Evolutionary conservation across 2,113 vertebrate species (phyloP).

Genomic region (Bubo bubo): DNA sequence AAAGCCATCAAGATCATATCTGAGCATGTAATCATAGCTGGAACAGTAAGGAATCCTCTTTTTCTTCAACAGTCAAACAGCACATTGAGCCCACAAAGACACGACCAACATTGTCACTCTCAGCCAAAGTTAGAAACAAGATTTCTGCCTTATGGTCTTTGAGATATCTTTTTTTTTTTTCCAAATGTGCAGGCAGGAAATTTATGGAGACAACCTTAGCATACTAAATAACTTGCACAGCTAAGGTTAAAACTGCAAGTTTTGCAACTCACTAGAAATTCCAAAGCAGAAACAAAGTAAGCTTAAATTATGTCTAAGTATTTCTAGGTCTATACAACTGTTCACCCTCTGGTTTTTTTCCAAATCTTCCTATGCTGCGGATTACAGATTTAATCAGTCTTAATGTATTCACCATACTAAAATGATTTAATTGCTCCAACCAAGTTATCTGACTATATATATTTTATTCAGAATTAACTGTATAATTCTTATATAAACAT

Average conservation of each 20-base stretch:
- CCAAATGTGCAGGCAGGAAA: background rate
- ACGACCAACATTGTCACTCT: conserved; percentile 38
- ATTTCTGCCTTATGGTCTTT: conserved; percentile 48
- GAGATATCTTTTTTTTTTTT: background rate
- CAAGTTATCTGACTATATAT: background rate
- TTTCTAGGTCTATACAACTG: background rate
- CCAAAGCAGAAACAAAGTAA: background rate
- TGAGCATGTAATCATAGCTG: conserved; percentile 71
- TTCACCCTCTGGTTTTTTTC: background rate
- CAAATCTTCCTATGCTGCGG: background rate
- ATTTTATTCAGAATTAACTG: background rate
- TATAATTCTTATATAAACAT: background rate
- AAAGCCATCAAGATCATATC: conserved; percentile 75
- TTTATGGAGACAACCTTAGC: background rate
- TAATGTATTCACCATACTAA: background rate
- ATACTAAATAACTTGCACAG: background rate
- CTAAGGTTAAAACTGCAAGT: background rate
- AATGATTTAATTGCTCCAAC: background rate
- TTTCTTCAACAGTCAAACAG: conserved; percentile 53
- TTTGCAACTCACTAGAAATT: background rate
- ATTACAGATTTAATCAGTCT: background rate
- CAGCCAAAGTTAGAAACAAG: conserved; percentile 38
- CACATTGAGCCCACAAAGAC: conserved; percentile 63
- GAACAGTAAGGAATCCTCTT: conserved; percentile 71
- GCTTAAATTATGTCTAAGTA: background rate